phyloP scores from a whole-genome alignment of 2,888 invertebrate species.

The Gandaritis pyraliata region DNA sequence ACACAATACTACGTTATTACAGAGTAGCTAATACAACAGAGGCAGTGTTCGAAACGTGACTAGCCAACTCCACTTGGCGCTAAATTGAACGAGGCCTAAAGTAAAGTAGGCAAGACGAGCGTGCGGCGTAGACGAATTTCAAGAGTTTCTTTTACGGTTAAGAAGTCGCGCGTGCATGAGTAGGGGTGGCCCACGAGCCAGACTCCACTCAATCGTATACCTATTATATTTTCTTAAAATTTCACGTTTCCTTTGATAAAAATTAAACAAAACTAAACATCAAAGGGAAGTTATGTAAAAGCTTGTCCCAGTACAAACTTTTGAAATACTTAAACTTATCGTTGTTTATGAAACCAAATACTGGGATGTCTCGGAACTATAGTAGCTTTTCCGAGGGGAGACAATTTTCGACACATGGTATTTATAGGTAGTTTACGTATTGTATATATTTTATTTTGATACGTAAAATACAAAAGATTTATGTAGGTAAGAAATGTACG shows the following conservation, averaged over 20 bases:
- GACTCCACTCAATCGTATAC: constrained; percentile 36
- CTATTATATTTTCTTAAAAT: constrained; percentile 20
- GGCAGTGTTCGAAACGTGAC: constrained; percentile 54
- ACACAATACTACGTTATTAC: constrained; percentile 28
- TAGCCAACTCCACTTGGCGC: constrained; percentile 53
- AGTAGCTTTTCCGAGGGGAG: too few species aligned
- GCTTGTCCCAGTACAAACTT: constrained; percentile 11
- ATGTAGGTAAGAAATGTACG: too few species aligned
- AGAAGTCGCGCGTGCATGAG: constrained; percentile 76
- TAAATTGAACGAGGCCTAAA: constrained; percentile 61
- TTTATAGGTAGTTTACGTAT: too few species aligned
- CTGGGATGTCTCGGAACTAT: too few species aligned
- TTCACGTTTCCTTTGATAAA: constrained; percentile 1
- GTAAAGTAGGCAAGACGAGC: constrained; percentile 62
- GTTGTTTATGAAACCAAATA: constrained; percentile 16
- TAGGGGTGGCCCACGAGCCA: constrained; percentile 44
- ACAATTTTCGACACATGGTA: too few species aligned
- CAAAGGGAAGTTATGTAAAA: constrained; percentile 13
- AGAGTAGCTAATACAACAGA: constrained; percentile 36
- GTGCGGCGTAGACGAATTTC: constrained; percentile 72
- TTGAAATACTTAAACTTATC: constrained; percentile 11
- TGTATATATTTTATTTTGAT: too few species aligned
- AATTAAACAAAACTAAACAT: constrained; percentile 7
- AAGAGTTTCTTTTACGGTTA: constrained; percentile 74
- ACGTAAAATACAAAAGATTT: too few species aligned